A percentile compares a stretch with the other conserved stretches of the same genome.
Conservation (phyloP, 2,888 invertebrate genomes). For the Eupeodes latifasciatus region DNA sequence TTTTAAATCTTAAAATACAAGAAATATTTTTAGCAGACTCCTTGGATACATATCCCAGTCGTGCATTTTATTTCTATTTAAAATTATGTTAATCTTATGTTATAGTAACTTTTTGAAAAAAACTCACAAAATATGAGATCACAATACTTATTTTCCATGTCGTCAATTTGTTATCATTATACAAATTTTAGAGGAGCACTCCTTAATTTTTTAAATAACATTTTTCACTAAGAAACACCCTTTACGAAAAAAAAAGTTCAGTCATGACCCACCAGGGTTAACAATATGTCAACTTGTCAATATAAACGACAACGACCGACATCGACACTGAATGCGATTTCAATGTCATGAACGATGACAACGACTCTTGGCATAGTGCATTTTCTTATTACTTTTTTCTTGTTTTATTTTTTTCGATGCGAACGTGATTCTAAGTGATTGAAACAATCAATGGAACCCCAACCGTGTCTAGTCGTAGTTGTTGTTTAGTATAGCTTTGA, state of each 20-base stretch:
- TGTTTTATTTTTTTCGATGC: constrained; percentile 26
- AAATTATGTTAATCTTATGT: no score
- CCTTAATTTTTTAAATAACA: neutral
- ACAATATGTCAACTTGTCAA: constrained; percentile 50
- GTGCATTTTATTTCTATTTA: no score
- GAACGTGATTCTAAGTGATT: constrained; percentile 73
- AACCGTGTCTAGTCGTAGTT: neutral
- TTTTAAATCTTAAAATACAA: no score
- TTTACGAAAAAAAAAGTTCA: neutral
- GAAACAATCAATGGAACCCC: constrained; percentile 64
- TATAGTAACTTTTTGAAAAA: no score
- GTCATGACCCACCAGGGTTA: constrained; percentile 48
- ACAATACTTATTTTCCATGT: no score
- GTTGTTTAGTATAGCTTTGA: neutral
- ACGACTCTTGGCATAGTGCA: constrained; percentile 2
- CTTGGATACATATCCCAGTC: no score
- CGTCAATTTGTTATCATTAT: no score
- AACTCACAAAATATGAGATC: no score
- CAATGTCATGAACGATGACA: constrained; percentile 67
- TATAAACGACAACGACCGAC: constrained; percentile 44
- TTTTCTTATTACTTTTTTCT: constrained; percentile 15
- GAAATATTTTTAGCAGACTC: no score
- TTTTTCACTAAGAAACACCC: neutral
- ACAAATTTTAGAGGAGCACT: neutral
- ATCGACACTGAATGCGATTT: constrained; percentile 44